These are phyloP conservation scores for Labeo catla DNA, from an alignment of 2,113 vertebrate species.

Conservation along the genomic window DNA sequence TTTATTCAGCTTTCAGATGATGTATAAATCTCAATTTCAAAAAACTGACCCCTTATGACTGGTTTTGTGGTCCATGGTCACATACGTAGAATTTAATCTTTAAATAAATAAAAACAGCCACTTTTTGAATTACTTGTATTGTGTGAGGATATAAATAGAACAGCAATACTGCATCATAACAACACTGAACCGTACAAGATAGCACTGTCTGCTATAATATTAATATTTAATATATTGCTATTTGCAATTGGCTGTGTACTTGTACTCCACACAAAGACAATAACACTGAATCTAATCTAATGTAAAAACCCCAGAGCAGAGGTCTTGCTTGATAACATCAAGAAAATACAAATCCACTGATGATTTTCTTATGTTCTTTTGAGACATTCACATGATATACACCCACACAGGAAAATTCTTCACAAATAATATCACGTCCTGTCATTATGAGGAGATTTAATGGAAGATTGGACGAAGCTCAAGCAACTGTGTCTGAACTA, in stretches of 20 bases:
- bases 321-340: not conserved
- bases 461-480: not conserved
- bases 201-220: not conserved
- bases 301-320: not conserved
- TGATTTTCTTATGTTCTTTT: not conserved
- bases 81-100: not conserved
- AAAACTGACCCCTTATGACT: no score
- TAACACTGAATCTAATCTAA: not conserved
- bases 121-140: not conserved
- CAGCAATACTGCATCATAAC: not conserved
- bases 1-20: no score
- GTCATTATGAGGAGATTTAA: conserved; percentile 28
- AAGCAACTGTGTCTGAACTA: not conserved
- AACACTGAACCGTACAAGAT: not conserved
- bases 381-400: not conserved
- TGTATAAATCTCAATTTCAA: no score
- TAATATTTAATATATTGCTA: not conserved
- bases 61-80: no score
- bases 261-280: not conserved
- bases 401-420: not conserved
- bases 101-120: not conserved
- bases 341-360: not conserved
- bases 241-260: not conserved
- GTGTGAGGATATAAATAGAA: not conserved
- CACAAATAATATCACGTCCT: not conserved